Evolutionary conservation across 2,797 vertebrate genomes (phyloP), one percentile per base, ranked within the genome.

Genomic region (Pseudomugil gertrudae): DNA sequence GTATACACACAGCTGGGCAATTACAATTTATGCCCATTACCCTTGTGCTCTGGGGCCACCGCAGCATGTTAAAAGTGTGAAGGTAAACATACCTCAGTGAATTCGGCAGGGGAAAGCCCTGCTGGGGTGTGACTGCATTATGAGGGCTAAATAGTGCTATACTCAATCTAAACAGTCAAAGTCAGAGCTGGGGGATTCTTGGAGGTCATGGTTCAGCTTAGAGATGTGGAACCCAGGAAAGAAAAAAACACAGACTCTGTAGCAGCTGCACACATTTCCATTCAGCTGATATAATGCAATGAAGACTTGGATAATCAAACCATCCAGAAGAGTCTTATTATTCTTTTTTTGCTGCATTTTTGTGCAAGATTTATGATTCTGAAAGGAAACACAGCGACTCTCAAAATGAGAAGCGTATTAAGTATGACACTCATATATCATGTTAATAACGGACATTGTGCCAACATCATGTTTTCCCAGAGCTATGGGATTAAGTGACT

Each of bases 11-110:
- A 80, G 70, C 65, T 76, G 72, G 73, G 70, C 60, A 64, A 57
- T 87, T 64, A 58, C 74, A 80, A 76, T 56, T 54, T 72, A 36
- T 72, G 75, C 40, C 59, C 67, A 84, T 89, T 81, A 88, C 80
- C 79, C 74, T 43, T 30, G 13, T 36, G 50, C 68, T 74, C 53
- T 76, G 82, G 77, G 84, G 87, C 87, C 89, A 83, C 78, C 81
- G 52, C 38, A 58, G 76, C 81, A 78, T 73, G 69, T 71, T 61
- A 38, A 60, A n/a, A 86, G 87, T 79, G 81, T 83, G 78, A 87
- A 87, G 78, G 85, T 92, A 93, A 93, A 91, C 78, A 84, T 84
- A 78, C 83, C 79, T 78, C 74, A 71, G 53, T 89, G 69, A 75
- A 84, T 83, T 63, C 74, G 24, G 72, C 66, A 75, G 72, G 76